A percentile compares a stretch with the other conserved stretches of the same genome.
Conservation (phyloP, 2,888 invertebrate genomes). For the Tipula helvola region DNA sequence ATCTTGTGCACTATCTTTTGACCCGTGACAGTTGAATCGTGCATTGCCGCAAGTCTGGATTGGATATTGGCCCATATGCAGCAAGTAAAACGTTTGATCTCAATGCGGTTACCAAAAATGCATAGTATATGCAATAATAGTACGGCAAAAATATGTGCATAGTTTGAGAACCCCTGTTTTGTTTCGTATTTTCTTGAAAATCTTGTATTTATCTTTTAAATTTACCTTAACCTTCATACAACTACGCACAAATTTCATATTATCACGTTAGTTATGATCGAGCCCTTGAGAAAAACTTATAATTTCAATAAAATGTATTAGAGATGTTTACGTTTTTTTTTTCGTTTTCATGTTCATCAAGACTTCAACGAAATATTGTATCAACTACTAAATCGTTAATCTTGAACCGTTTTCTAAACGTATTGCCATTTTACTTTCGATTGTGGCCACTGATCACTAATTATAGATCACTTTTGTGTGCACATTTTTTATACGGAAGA, state of each 20-base stretch:
- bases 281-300: not conserved
- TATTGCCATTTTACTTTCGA: not conserved
- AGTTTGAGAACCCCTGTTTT: not conserved
- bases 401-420: not conserved
- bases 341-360: not conserved
- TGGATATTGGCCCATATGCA: too few species aligned
- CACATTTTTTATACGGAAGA: not conserved
- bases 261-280: not conserved
- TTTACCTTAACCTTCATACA: not conserved
- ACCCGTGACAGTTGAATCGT: too few species aligned
- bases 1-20: too few species aligned
- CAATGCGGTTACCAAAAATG: too few species aligned
- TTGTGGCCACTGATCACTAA: not conserved
- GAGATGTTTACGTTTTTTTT: not conserved
- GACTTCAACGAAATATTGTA: not conserved
- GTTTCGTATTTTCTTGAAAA: not conserved
- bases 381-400: not conserved
- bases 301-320: not conserved
- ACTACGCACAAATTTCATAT: not conserved
- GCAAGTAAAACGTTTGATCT: too few species aligned
- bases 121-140: too few species aligned
- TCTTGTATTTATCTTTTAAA: not conserved
- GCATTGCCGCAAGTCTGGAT: too few species aligned
- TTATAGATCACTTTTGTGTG: not conserved
- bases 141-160: not conserved